Conservation (phyloP, 2,888 invertebrate species). For the Xestobium rufovillosum region DNA sequence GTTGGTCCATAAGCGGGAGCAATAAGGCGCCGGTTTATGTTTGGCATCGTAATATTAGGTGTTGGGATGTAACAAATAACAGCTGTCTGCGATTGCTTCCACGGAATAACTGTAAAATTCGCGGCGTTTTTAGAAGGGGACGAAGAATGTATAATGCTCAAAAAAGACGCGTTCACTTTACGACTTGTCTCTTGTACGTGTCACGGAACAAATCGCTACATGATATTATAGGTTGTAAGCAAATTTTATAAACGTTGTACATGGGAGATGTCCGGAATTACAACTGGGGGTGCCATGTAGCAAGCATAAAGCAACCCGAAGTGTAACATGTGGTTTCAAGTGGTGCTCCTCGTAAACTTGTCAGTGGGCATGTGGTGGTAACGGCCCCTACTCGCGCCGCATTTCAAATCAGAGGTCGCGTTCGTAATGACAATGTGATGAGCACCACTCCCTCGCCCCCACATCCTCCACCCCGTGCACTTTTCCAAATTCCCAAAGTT, state of each 20-base stretch:
- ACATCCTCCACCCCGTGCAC: neutral
- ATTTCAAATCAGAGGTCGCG: slow-evolving; percentile 41
- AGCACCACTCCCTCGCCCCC: slow-evolving; percentile 26
- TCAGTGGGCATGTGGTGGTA: slow-evolving; percentile 44
- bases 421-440: slow-evolving; percentile 43
- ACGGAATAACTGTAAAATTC: slow-evolving; percentile 29
- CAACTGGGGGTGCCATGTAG: slow-evolving; percentile 42
- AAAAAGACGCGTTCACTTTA: slow-evolving; percentile 27
- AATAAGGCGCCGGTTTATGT: slow-evolving; percentile 29
- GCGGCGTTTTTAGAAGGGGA: slow-evolving; percentile 24
- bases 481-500: too few relatives aligned
- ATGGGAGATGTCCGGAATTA: too few relatives aligned
- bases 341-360: slow-evolving; percentile 46
- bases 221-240: too few relatives aligned
- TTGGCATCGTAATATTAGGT: slow-evolving; percentile 30
- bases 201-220: neutral
- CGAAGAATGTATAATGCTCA: slow-evolving; percentile 29
- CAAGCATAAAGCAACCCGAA: slow-evolving; percentile 43
- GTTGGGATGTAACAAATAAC: slow-evolving; percentile 26
- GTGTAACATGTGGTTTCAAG: slow-evolving; percentile 46
- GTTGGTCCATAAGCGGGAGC: slow-evolving; percentile 22
- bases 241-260: too few relatives aligned
- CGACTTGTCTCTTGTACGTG: slow-evolving; percentile 17
- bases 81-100: slow-evolving; percentile 30
- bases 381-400: slow-evolving; percentile 41